Evolutionary conservation across 2,113 vertebrate genomes (phyloP).

Genomic region (Psammodynastes pulverulentus): DNA sequence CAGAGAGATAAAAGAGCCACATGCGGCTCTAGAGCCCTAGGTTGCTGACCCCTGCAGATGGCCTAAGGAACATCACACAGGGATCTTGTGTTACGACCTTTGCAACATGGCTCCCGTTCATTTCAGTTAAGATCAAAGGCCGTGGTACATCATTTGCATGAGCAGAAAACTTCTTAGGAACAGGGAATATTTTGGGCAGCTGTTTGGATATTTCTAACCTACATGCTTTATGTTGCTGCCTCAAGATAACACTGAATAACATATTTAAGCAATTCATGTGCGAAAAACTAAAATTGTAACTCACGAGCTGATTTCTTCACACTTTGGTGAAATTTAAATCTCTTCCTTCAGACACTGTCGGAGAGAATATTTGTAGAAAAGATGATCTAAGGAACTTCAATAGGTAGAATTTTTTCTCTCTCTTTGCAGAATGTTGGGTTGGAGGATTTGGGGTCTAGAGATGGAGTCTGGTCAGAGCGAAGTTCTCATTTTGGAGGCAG

Average conservation of each 20-base stretch:
- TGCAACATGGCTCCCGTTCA: not conserved
- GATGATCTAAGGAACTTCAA: not conserved
- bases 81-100: not conserved
- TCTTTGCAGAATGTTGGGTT: not conserved
- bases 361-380: not conserved
- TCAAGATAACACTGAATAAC: conserved; percentile 61
- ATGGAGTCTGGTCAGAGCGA: not conserved
- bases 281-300: conserved; percentile 51
- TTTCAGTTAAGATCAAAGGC: conserved; percentile 18
- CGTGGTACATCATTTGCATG: not conserved
- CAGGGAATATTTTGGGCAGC: conserved; percentile 10
- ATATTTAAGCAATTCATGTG: conserved; percentile 54
- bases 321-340: conserved; percentile 20
- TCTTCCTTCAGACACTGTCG: conserved; percentile 33
- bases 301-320: conserved; percentile 46
- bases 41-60: too few relatives aligned
- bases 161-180: conserved; percentile 37
- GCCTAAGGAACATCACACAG: not conserved
- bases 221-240: conserved; percentile 59
- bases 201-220: conserved; percentile 54
- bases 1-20: too few relatives aligned
- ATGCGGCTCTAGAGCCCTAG: too few relatives aligned
- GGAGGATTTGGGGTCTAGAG: not conserved
- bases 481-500: not conserved
- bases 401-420: not conserved